Evolutionary conservation across 2,888 invertebrate species (phyloP), one percentile per base, ranked within the genome.

Genomic region (Smittia aterrima): DNA sequence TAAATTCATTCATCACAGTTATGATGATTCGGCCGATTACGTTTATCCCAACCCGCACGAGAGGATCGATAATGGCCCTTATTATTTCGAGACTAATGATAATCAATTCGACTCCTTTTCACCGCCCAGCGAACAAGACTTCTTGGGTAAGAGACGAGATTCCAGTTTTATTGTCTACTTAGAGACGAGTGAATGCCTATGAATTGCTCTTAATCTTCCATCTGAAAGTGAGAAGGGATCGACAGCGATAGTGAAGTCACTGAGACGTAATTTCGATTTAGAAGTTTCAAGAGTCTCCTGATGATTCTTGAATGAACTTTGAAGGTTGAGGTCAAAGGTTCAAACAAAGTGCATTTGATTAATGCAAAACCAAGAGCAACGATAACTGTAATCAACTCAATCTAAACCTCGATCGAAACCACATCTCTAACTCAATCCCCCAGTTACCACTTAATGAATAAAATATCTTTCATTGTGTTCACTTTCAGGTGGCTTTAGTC

Each of bases 71-170:
- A 70, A 53, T 54, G 54, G 70, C 41, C 70, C 70, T 6, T 70
- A 54, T 70, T 70, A 70, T 27, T 70, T 24, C n/a, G 67, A 67
- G 20, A 67, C 41, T 67, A 47, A 67, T 41, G 54, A 70, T 4
- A 70, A 54, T 70, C 70, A 70, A 54, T 70, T 70, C 58, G 70
- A 70, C 25, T n/a, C 70, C 9, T 70, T 70, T 7, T 70, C 70
- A 1, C 70, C 70, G 11, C 70, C 70, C 53, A 70, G 41, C 16
- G 70, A 70, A 16, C 70, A 70, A 22, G 70, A 70, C 20, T 54
- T 70, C 27, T 53, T 70, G 27, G 54, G 70, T 70, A 53, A 54
- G 70, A 3, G 32, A 32, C 32, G 32, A 32, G 32, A 32, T 32
- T 32, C 22, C 16, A 13, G 66, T n/a, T 16, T 47, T 11, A 32